These are phyloP conservation scores for Solenodon paradoxus DNA, from an alignment of 2,113 vertebrate species.

Conservation along the genomic window DNA sequence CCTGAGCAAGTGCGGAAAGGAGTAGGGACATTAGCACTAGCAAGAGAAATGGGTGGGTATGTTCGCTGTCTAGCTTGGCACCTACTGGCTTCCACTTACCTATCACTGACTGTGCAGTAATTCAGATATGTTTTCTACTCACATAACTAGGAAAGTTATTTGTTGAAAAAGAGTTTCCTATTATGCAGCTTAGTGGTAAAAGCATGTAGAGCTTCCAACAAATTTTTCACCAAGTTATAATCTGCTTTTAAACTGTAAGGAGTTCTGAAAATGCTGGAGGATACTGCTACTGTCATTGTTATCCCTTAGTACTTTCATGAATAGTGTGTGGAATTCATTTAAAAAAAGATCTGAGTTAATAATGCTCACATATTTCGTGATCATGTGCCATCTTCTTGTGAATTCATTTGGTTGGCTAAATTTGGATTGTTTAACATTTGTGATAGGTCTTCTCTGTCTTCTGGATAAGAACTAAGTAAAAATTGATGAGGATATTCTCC, in stretches of 20 bases:
- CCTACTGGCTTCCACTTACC: not conserved
- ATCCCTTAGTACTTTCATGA: not conserved
- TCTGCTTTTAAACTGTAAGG: not conserved
- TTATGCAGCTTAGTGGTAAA: not conserved
- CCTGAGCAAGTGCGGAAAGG: not conserved
- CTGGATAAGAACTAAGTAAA: not conserved
- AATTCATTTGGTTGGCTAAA: not conserved
- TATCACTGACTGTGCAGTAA: not conserved
- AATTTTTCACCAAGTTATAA: not conserved
- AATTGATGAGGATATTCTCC: not conserved
- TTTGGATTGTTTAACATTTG: not conserved
- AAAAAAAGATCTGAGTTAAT: not conserved
- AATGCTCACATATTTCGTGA: not conserved
- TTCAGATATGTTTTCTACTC: not conserved
- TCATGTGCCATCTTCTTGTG: not conserved
- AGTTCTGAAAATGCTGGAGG: not conserved
- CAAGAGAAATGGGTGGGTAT: fast-evolving
- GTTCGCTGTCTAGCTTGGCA: not conserved
- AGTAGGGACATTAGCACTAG: not conserved
- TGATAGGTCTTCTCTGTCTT: not conserved
- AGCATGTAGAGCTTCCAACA: not conserved
- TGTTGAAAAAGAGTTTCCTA: not conserved
- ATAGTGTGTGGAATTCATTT: not conserved
- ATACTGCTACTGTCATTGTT: not conserved
- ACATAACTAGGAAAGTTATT: not conserved